These are phyloP conservation scores for Petrolisthes cinctipes DNA, from an alignment of 2,888 invertebrate species.

Conservation along the genomic window DNA sequence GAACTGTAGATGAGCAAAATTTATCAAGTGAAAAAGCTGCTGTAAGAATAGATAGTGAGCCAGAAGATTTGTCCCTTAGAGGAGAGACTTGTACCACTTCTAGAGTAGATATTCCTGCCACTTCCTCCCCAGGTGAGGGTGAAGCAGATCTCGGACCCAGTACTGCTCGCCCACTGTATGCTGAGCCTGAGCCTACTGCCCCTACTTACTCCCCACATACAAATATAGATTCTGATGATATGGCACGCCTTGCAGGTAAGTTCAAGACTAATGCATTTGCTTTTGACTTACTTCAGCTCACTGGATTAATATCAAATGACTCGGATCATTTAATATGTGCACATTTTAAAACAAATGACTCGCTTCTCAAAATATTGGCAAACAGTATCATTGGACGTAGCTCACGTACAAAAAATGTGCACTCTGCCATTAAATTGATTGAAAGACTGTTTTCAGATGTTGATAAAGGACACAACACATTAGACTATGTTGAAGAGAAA, in stretches of 20 bases:
- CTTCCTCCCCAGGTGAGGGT: constrained; percentile 44
- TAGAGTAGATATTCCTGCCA: constrained; percentile 44
- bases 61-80: neutral
- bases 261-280: constrained; percentile 47
- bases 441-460: constrained; percentile 49
- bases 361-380: constrained; percentile 39
- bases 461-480: constrained; percentile 29
- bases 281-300: constrained; percentile 45
- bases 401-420: constrained; percentile 35
- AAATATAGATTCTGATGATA: constrained; percentile 38
- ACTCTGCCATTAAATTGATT: constrained; percentile 37
- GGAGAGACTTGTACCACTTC: constrained; percentile 14
- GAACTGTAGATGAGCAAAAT: neutral
- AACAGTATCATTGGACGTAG: constrained; percentile 36
- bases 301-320: constrained; percentile 53
- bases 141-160: constrained; percentile 44
- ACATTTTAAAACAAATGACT: constrained; percentile 53
- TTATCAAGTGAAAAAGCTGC: neutral
- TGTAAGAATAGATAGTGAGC: neutral
- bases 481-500: constrained; percentile 48
- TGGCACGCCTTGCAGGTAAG: constrained; percentile 53
- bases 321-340: constrained; percentile 52
- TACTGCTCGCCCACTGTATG: constrained; percentile 59
- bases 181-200: constrained; percentile 41
- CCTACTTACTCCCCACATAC: constrained; percentile 6